phyloP scores from a whole-genome alignment of 2,888 invertebrate genomes.

The Acronicta aceris region DNA sequence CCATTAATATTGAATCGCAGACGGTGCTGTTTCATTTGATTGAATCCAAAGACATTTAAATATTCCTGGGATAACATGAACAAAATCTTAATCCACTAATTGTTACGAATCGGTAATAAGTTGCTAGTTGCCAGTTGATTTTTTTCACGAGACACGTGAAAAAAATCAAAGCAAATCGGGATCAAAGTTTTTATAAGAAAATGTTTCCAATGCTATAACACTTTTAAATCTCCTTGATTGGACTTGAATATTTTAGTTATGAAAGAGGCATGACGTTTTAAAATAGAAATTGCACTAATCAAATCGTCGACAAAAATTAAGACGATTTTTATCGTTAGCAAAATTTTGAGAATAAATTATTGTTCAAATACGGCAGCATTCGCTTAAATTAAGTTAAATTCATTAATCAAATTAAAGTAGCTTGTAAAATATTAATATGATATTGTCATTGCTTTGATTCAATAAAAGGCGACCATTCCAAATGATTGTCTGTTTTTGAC shows the following conservation, averaged over 20 bases:
- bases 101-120: too few relatives aligned
- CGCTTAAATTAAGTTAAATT: constrained; percentile 34
- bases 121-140: too few relatives aligned
- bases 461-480: constrained; percentile 57
- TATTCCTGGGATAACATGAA: too few relatives aligned
- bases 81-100: too few relatives aligned
- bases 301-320: constrained; percentile 23
- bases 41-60: neutral
- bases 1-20: constrained; percentile 58
- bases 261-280: constrained; percentile 16
- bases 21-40: constrained; percentile 60
- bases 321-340: constrained; percentile 6
- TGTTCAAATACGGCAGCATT: constrained; percentile 51
- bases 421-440: constrained; percentile 25
- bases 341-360: constrained; percentile 21
- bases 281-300: constrained; percentile 16
- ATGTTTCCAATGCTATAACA: too few relatives aligned
- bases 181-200: too few relatives aligned
- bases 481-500: constrained; percentile 57
- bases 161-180: too few relatives aligned
- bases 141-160: too few relatives aligned
- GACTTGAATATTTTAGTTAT: constrained; percentile 27
- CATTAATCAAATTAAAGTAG: constrained; percentile 24
- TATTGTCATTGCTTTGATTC: constrained; percentile 47
- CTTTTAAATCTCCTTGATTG: too few relatives aligned